Evolutionary conservation across 1,140 invertebrate genomes (phyloP).

Genomic region (Lerema accius): DNA sequence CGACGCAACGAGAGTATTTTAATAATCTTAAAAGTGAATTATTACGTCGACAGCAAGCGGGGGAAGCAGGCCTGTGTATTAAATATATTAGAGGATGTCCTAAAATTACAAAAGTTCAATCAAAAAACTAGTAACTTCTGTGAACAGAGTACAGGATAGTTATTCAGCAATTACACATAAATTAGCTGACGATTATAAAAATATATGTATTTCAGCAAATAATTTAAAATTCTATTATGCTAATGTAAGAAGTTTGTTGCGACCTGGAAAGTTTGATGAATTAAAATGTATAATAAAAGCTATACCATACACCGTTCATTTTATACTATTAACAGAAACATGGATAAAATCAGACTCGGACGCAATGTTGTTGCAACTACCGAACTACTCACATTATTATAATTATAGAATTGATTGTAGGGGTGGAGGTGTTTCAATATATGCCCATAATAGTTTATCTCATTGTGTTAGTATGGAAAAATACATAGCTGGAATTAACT

Average conservation of each 20-base stretch:
- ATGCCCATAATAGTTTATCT: constrained; percentile 5
- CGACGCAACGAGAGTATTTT: background rate
- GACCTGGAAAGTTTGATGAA: constrained; percentile 12
- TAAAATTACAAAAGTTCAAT: background rate
- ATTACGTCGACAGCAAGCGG: background rate
- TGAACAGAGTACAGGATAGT: too few species aligned
- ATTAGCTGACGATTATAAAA: background rate
- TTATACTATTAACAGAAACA: constrained; percentile 1
- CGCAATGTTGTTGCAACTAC: background rate
- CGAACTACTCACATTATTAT: background rate
- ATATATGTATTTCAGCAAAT: constrained; percentile 2
- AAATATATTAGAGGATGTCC: background rate
- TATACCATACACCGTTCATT: background rate
- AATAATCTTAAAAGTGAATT: background rate
- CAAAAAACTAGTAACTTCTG: constrained; percentile 3
- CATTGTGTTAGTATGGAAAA: too few species aligned
- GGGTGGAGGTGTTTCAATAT: background rate
- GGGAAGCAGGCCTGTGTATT: background rate
- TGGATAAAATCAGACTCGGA: background rate
- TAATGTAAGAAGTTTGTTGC: constrained; percentile 38
- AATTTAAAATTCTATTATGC: background rate
- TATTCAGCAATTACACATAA: too few species aligned
- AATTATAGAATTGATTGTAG: background rate
- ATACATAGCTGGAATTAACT: too few species aligned
- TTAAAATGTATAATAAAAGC: background rate